Evolutionary conservation across 2,113 vertebrate genomes (phyloP), one percentile per base, ranked within the genome.

Genomic region (Serinus canaria): DNA sequence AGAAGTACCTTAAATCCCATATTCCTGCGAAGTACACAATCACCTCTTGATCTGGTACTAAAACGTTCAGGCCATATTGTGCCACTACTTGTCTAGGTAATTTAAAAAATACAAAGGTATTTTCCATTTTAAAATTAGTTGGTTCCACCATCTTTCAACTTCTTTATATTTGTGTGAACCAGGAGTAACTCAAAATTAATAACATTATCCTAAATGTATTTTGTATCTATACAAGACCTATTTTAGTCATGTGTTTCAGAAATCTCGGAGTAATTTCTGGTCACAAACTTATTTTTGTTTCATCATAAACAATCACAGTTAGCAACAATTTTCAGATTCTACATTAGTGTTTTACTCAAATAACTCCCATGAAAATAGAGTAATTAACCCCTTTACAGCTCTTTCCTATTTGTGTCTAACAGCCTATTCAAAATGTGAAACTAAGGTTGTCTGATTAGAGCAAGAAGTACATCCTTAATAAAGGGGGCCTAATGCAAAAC

Each of bases 351-450:
- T 92, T 87, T 87, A 68, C 52, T 87, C 69, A 79, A 82, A 55
- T 2, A 7, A 62, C 43, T 90, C 39, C 16, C 35, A 80, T 62
- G 77, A 88, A 92, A 93, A 80, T 3, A 53, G 20, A 53, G 31
- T 66, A 83, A 89, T 33, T 68, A 87, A 96, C 25, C 50, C 62
- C 63, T 93, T 49, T 39, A 37, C 53, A 70, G 25, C 16, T 85
- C 72, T 90, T 90, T 73, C 55, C 13, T 92, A 70, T 83, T 86
- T 94, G 59, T 83, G 58, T 63, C 50, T 86, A 83, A 87, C 41
- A 90, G 59, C 25, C 68, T 80, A 63, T 96, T 86, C 63, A 77
- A 92, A 86, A 85, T 30, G 41, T n/a, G 90, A 88, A 94, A 67
- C 49, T 69, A 41, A 80, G 74, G 15, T 53, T 73, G 24, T 66